Evolutionary conservation across 2,888 invertebrate species (phyloP), one percentile per base, ranked within the genome.

Genomic region (Capitulum mitella): DNA sequence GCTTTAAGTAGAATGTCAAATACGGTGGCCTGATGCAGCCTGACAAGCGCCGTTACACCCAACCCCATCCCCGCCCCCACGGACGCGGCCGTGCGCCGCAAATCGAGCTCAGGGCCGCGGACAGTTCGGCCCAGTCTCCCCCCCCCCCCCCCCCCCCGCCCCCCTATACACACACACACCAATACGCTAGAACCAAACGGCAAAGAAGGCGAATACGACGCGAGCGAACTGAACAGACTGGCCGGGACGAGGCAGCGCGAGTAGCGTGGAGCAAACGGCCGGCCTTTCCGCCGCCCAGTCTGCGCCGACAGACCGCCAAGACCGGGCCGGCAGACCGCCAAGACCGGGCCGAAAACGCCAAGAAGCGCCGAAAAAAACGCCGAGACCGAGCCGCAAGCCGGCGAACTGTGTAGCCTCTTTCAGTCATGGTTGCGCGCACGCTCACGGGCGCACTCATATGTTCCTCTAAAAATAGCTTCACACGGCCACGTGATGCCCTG

Each of bases 391-490:
- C 29, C 10, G 26, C 29, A 51, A 61, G 29, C 29, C 58, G n/a
- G 58, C 58, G 12, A 29, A 29, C 29, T 29, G 16, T n/a, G 26
- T 29, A 61, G 58, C 58, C 58, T 61, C 58, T 51, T 26, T 58
- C 58, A 61, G 58, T 61, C 29, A 29, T 29, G 58, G 58, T 26
- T 51, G 29, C 16, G 58, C 16, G 12, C 8, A 29, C 58, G 58
- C 29, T 29, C 16, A 58, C n/a, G 29, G 29, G 1, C 16, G 64
- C 34, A 26, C 40, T 40, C 70, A 70, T 29, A 70, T 70, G 70
- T 16, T 70, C 70, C 26, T 70, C 70, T 70, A 70, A 70, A 70
- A 70, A 70, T 70, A 70, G 37, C 26, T 40, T 37, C 64, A 34
- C 34, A 6, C 34, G 34, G 64, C 32, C 22, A 19, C 16, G 3